These are phyloP conservation scores for Sylvicapra grimmia DNA, from an alignment of 2,113 vertebrate genomes.

Conservation along the genomic window DNA sequence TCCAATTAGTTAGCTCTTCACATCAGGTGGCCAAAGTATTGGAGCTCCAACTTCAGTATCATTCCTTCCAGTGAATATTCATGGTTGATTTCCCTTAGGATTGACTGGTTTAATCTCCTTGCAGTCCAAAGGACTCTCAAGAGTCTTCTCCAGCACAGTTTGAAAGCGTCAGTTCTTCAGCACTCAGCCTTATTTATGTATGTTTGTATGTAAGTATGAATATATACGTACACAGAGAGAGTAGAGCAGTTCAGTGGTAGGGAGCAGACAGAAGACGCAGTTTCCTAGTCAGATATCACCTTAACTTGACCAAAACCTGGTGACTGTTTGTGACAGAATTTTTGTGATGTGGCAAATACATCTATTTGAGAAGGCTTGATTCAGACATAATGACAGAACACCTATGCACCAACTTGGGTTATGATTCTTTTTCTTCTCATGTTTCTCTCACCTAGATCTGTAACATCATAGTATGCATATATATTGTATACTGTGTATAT, in stretches of 20 bases:
- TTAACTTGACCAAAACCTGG: neutral
- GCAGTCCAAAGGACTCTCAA: neutral
- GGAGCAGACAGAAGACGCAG: neutral
- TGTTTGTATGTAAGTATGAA: neutral
- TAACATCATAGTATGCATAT: neutral
- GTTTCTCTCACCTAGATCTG: neutral
- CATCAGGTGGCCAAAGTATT: neutral
- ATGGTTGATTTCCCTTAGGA: neutral
- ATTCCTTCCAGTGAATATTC: neutral
- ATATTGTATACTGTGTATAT: neutral
- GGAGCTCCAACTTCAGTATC: neutral
- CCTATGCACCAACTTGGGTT: rapidly evolving
- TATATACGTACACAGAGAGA: neutral
- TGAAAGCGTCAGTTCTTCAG: neutral
- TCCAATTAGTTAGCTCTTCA: neutral
- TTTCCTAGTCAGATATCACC: neutral
- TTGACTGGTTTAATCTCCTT: neutral
- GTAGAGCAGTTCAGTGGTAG: neutral
- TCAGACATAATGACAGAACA: neutral
- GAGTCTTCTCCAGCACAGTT: neutral
- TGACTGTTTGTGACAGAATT: neutral
- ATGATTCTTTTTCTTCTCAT: neutral
- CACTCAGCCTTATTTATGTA: neutral
- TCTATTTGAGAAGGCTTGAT: neutral
- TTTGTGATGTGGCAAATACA: neutral